phyloP scores from a whole-genome alignment of 2,888 invertebrate species.

The Leistus spinibarbis region DNA sequence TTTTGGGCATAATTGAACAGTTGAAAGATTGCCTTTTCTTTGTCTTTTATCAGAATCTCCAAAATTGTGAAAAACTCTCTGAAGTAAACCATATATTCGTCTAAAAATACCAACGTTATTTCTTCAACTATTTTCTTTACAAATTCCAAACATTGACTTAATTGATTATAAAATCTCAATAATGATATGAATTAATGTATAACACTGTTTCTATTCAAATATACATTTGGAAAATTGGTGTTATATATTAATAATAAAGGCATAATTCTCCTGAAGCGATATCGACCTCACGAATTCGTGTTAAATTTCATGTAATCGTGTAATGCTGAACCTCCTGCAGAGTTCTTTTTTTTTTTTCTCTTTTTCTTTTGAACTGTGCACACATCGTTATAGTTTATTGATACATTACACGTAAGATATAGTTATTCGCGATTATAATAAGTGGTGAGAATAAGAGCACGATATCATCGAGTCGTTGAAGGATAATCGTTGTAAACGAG shows the following conservation, averaged over 20 bases:
- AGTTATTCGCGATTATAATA: neutral
- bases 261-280: neutral
- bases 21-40: no score
- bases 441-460: neutral
- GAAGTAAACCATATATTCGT: no score
- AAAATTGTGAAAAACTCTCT: no score
- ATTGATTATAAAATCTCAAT: no score
- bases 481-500: constrained; percentile 26
- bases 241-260: neutral
- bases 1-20: no score
- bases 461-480: constrained; percentile 15
- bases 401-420: neutral
- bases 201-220: neutral
- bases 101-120: no score
- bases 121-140: no score
- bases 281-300: neutral
- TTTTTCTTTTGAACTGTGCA: no score
- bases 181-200: neutral
- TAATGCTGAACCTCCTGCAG: no score
- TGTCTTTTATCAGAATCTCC: no score
- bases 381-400: neutral
- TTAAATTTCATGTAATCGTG: no score
- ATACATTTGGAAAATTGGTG: neutral
- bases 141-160: no score
- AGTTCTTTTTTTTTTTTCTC: neutral